Base-by-base conservation (phyloP, 1,140 invertebrate genomes). In the roundworm (Caenorhabditis elegans) region DNA sequence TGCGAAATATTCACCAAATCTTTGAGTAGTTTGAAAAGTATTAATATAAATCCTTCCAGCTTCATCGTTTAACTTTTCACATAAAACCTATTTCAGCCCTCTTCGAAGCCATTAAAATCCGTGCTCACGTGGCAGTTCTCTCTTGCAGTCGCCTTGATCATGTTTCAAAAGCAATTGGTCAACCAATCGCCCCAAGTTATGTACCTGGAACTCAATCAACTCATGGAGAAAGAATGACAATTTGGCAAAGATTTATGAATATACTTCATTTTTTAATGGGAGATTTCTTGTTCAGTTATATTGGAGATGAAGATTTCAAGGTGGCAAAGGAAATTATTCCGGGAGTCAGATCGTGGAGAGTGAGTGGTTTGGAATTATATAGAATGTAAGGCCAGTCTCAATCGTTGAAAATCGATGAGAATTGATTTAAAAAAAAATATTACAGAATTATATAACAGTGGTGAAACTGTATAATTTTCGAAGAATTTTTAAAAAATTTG, bases 121-220 rank as follows among this genome's bases (percentile, higher is more conserved):
- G 46, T 17, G 47, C 77, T 15, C 34, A 48, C 31, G 48, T 78
- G 2, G 77, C 55, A 0, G 34, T 53, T 19, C 36, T 51, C 39
- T 15, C 39, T 70, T 65, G 51, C n/a, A 60, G 51, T 39, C 36
- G 39, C 47, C 22, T 53, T 34, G 39, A 79, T 47, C 51, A 79
- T 60, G 46, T 79, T 22, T 39, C 34, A 0, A 31, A 28, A 3
- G 34, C 55, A 15, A 47, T 70, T 28, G 78, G 78, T 0, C 36
- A 43, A 15, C 78, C 78, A 1, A 53, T 79, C 0, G 51, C 55
- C 3, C 78, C 78, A 6, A 79, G 78, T 79, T 79, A 60, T 70
- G 48, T 51, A 28, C 78, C 78, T 43, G 78, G 78, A 43, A 70
- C 60, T 3, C 60, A 70, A 39, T 70, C 60, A 1, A 70, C 60